Conservation (phyloP, 2,113 vertebrate species). For the Fukomys damarensis region DNA sequence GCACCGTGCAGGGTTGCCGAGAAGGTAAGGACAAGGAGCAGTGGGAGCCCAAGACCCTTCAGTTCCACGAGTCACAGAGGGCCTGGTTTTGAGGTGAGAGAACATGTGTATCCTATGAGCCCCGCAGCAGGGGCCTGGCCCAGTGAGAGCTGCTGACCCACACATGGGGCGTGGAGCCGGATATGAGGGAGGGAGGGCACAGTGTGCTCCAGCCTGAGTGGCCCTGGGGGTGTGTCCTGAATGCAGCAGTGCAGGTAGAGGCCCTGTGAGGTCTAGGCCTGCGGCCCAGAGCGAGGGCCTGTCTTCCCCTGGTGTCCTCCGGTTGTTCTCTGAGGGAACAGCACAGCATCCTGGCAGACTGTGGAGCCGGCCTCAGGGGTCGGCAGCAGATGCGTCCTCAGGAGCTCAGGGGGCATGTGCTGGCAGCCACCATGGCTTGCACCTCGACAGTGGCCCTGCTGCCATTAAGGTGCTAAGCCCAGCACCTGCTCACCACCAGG, state of each 20-base stretch:
- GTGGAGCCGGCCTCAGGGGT: not conserved
- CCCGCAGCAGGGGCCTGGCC: fast-evolving
- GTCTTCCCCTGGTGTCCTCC: not conserved
- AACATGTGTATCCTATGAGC: fast-evolving
- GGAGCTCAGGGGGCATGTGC: not conserved
- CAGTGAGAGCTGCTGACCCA: fast-evolving
- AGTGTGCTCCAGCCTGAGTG: not conserved
- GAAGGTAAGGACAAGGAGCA: not conserved
- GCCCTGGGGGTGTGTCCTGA: not conserved
- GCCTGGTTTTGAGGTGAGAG: not conserved
- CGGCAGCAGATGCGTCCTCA: not conserved
- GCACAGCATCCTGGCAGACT: not conserved
- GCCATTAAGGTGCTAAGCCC: not conserved
- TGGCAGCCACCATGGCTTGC: not conserved
- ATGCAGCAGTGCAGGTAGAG: fast-evolving
- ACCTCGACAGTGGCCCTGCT: not conserved
- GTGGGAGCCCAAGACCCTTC: not conserved
- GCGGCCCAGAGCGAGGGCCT: not conserved
- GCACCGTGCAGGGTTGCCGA: fast-evolving
- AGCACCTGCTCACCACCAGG: conserved; percentile 43
- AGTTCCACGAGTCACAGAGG: not conserved
- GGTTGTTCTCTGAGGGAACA: not conserved
- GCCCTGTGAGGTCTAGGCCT: not conserved
- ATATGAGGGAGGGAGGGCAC: not conserved
- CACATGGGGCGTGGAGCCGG: not conserved